Base-by-base conservation (phyloP, 2,113 vertebrate genomes). In the Rissa tridactyla region DNA sequence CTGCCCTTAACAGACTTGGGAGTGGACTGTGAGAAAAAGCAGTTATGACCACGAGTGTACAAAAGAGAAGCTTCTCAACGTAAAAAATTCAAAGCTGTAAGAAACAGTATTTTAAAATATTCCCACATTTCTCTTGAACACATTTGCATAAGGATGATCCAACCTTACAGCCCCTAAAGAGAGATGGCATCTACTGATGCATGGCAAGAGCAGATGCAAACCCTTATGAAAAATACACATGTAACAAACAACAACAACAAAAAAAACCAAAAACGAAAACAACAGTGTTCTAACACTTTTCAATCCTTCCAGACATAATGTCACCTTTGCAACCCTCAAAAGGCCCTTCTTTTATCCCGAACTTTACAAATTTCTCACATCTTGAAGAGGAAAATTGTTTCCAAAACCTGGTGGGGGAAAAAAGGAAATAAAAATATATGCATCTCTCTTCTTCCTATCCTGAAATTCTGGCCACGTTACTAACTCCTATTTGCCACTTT, bases 1-100 rank as follows among this genome's bases (percentile, higher is more conserved):
- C 98, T 98, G 96, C 99, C 99, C 97, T 99, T 99, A 87, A 99
- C 98, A 96, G 99, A 99, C 97, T 99, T 99, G 40, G 99, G 99
- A 71, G 99, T 99, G 57, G 99, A 99, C 99, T 99, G 97, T 78
- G 97, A 92, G 68, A 93, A 94, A 95, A 97, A 88, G 90, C 61
- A 92, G 66, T 91, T 77, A 95, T 94, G 85, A 95, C 90, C 89
- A 96, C 92, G 95, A 95, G 72, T n/a, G 69, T 49, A 71, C 60
- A 86, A 75, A 27, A 80, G 62, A 86, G 58, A 92, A 89, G 46
- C 36, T 49, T 86, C 68, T 92, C 0, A 65, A 97, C 87, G 86
- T 38, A 94, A 55, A 96, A 91, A 83, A 61, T n/a, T 93, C 84
- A 96, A 49, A 94, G 52, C 49, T 80, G 29, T 72, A 79, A 95